These are phyloP conservation scores for Antigone vipio DNA, from an alignment of 2,113 vertebrate genomes.

Conservation along the genomic window DNA sequence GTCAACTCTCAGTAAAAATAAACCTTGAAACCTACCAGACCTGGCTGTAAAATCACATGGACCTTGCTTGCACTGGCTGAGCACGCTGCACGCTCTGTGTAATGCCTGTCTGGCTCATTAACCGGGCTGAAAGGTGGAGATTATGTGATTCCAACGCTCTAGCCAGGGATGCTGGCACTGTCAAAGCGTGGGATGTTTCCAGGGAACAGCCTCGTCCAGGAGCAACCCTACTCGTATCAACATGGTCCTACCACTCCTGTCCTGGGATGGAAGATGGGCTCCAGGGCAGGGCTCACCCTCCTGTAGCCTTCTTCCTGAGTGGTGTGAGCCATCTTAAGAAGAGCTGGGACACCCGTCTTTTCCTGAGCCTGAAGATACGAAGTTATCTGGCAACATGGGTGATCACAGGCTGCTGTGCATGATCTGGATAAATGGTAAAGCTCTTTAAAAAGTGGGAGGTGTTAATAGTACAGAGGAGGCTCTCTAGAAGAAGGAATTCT, in stretches of 20 bases:
- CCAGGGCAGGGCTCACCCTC: neutral
- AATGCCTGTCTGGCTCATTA: fast-evolving
- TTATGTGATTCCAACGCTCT: neutral
- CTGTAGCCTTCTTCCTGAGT: neutral
- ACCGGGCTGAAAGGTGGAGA: neutral
- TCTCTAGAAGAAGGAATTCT: neutral
- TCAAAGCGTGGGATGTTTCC: neutral
- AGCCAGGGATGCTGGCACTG: neutral
- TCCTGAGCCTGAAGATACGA: neutral
- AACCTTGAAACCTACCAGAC: neutral
- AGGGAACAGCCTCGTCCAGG: neutral
- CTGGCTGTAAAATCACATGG: neutral
- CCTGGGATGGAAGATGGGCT: neutral
- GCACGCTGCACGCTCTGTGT: neutral
- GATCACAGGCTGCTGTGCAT: neutral
- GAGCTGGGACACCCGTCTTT: neutral
- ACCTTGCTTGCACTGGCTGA: neutral
- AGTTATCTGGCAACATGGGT: fast-evolving
- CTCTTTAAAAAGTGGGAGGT: neutral
- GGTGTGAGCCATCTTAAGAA: neutral
- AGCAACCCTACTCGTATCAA: neutral
- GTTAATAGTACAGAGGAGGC: neutral
- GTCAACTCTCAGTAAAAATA: neutral
- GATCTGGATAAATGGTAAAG: neutral
- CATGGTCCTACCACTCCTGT: neutral